A percentile compares a stretch with the other conserved stretches of the same genome.
Evolutionary conservation across 2,888 invertebrate genomes (phyloP).

Genomic region (Leptinotarsa juncta): DNA sequence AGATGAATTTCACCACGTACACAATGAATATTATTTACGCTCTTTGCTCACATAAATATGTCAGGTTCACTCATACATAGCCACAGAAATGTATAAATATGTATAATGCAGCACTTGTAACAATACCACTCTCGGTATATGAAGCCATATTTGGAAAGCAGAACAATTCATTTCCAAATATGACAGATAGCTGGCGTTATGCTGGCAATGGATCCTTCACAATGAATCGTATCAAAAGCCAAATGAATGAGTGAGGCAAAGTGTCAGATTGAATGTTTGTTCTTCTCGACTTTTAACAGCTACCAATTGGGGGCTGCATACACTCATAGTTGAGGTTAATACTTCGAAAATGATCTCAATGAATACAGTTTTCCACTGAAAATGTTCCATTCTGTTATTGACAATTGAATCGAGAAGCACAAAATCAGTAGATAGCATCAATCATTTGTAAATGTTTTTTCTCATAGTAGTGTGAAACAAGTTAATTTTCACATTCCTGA

Average conservation of each 20-base stretch:
- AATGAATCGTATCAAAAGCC: conserved; percentile 46
- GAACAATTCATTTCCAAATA: conserved; percentile 58
- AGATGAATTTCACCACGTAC: conserved; percentile 29
- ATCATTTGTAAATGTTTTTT: too few relatives aligned
- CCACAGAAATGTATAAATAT: conserved; percentile 42
- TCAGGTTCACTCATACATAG: conserved; percentile 38
- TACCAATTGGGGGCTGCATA: background rate
- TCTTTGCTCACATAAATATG: conserved; percentile 38
- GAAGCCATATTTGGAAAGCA: conserved; percentile 48
- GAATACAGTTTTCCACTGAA: too few relatives aligned
- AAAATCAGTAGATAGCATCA: too few relatives aligned
- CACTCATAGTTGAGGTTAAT: background rate
- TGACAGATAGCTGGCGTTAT: conserved; percentile 55
- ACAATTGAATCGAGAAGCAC: too few relatives aligned
- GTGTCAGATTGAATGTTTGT: conserved; percentile 43
- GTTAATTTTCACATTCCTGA: too few relatives aligned
- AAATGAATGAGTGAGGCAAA: conserved; percentile 28
- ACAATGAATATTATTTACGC: conserved; percentile 38
- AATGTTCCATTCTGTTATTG: too few relatives aligned
- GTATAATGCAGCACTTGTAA: conserved; percentile 46
- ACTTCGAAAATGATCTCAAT: too few relatives aligned
- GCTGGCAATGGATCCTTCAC: conserved; percentile 50
- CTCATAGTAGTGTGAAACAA: too few relatives aligned
- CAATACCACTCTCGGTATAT: conserved; percentile 42
- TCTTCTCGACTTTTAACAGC: background rate